phyloP scores from a whole-genome alignment of 2,888 invertebrate species.

The Scrobipalpa costella region DNA sequence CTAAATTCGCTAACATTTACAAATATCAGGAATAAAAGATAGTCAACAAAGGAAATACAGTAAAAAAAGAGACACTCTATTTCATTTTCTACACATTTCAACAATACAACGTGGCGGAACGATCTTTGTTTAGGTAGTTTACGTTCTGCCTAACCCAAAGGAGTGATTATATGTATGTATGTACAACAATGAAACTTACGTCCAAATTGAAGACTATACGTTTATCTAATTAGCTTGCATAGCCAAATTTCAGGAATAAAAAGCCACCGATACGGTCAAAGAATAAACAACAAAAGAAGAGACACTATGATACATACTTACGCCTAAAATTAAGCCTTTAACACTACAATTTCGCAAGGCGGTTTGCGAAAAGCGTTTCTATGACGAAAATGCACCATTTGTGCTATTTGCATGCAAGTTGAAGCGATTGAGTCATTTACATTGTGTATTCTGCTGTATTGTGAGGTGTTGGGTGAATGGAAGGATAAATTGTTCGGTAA shows the following conservation, averaged over 20 bases:
- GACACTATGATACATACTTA: neutral
- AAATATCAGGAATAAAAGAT: too few relatives aligned
- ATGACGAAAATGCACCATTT: conserved; percentile 27
- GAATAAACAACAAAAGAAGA: neutral
- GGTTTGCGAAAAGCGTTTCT: conserved; percentile 18
- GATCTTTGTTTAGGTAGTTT: too few relatives aligned
- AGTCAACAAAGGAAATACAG: too few relatives aligned
- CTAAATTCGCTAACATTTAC: too few relatives aligned
- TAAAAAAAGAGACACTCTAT: too few relatives aligned
- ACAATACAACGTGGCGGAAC: too few relatives aligned
- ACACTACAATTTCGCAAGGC: conserved; percentile 1
- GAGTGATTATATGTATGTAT: too few relatives aligned
- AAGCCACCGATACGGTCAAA: neutral
- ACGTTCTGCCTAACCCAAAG: too few relatives aligned
- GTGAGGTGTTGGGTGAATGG: conserved; percentile 17
- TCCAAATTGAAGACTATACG: neutral
- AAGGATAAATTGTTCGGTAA: neutral
- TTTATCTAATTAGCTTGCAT: neutral
- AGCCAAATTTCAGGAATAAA: neutral
- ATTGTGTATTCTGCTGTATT: neutral
- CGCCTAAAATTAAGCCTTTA: conserved; percentile 6
- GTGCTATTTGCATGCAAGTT: conserved; percentile 23
- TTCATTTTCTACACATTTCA: too few relatives aligned
- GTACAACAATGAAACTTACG: too few relatives aligned
- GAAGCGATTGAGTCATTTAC: conserved; percentile 24